Base-by-base conservation (phyloP, 2,888 invertebrate species). In the Syritta pipiens region DNA sequence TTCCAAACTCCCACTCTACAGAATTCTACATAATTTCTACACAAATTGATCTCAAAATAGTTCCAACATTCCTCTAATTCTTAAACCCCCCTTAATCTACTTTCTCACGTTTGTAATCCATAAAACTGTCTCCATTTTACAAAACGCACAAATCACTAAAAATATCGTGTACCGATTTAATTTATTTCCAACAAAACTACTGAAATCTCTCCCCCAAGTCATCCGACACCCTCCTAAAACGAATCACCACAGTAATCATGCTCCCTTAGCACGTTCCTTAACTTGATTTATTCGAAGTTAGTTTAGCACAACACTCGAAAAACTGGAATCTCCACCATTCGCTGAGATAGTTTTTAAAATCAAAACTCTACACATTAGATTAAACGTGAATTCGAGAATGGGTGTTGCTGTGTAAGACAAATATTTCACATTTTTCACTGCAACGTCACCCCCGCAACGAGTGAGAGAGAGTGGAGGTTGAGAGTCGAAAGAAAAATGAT, bases 271-370 rank as follows among this genome's bases (percentile, higher is more conserved):
- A 63, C 63, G 63, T 51, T 63, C 42, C 30, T 10, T 22, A 51
- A 63, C 63, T 42, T 63, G 63, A 63, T 63, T 63, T 51, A 63
- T 51, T 9, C 42, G 42, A 51, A 63, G 14, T 42, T 17, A 63
- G 42, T 42, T 51, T 22, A 63, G 30, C 55, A 17, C 19, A 28
- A 10, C 22, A 42, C 42, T 32, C 17, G 37, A 17, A 37, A 37
- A 7, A 17, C 19, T 17, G 14, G 17, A 14, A 37, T 37, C 14
- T 37, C 37, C 26, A 20, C 30, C 12, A 17, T 22, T 32, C 17
- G 4, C 1, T 32, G 30, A 17, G 9, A 37, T 60, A 48, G 35
- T 48, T 62, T 63, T 51, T 24, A 51, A n/a, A 63, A 63, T 63
- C 51, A 51, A 22, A 51, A 51, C 17, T 49, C 26, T 51, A 40